Base-by-base conservation (phyloP, 2,888 invertebrate species). In the Drosophila subquinaria region DNA sequence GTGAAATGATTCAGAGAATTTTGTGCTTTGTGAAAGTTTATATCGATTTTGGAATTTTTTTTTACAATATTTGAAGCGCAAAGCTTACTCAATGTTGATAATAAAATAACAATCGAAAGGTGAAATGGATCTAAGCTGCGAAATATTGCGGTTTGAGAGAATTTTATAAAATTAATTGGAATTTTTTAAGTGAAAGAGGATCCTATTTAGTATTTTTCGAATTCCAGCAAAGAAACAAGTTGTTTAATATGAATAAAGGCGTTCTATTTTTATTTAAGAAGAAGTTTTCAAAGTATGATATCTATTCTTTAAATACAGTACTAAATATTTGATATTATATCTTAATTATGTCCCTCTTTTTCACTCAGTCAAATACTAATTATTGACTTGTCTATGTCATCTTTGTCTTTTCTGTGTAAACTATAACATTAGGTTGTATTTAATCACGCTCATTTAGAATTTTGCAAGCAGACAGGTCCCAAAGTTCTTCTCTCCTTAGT, bases 381-480 rank as follows among this genome's bases (percentile, higher is more conserved):
- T 74, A 59, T 76, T 50, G 15, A 11, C 48, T 56, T 57, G 30
- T 61, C 52, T 40, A 23, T 47, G 53, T 71, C 60, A 64, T 64
- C 70, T 60, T 5, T 27, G 38, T 36, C 33, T 23, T 33, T 17
- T n/a, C 35, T 51, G 38, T 63, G 33, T 64, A 64, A n/a, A n/a
- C n/a, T n/a, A n/a, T n/a, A n/a, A n/a, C n/a, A n/a, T n/a, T n/a
- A n/a, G n/a, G n/a, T n/a, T n/a, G n/a, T n/a, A n/a, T n/a, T n/a
- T n/a, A n/a, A n/a, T n/a, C n/a, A n/a, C n/a, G n/a, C n/a, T n/a
- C n/a, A n/a, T n/a, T n/a, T n/a, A n/a, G n/a, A n/a, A n/a, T n/a
- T 17, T 17, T 17, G 17, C 52, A 52, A 33, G n/a, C 57, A 45
- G 33, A 47, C 30, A n/a, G 13, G 3, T 3, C 17, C 20, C 42